Evolutionary conservation across 2,888 invertebrate genomes (phyloP).

Genomic region (Mesorhabditis spiculigera): DNA sequence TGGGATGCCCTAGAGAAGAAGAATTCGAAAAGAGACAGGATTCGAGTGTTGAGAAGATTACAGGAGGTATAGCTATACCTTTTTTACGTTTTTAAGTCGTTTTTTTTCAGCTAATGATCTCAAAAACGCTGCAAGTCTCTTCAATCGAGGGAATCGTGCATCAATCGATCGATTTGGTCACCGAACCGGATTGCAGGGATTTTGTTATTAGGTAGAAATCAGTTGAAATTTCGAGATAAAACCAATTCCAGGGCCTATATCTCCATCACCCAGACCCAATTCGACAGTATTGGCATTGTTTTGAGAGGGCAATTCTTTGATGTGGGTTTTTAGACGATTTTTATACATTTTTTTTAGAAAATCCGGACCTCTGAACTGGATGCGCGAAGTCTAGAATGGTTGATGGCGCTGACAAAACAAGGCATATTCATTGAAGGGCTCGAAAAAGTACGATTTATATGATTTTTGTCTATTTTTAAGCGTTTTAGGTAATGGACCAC

Average conservation of each 20-base stretch:
- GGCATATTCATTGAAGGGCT: not conserved
- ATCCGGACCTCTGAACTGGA: not conserved
- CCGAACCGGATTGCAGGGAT: not conserved
- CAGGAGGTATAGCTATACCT: not conserved
- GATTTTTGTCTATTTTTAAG: not conserved
- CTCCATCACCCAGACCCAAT: not conserved
- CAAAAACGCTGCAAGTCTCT: not conserved
- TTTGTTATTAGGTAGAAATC: not conserved
- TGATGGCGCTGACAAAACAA: not conserved
- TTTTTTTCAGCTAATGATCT: not conserved
- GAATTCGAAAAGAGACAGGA: constrained; percentile 3
- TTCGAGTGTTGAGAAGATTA: not conserved
- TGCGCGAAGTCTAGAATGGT: not conserved
- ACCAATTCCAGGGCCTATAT: constrained; percentile 1
- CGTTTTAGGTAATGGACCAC: not conserved
- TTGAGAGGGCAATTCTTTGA: not conserved
- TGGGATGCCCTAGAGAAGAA: not conserved
- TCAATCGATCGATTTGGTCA: not conserved
- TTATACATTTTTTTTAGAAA: not conserved
- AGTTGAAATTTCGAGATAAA: not conserved
- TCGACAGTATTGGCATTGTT: not conserved
- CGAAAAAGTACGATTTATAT: not conserved
- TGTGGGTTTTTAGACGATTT: not conserved
- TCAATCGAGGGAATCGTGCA: not conserved
- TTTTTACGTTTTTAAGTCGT: not conserved